These are phyloP conservation scores for Lanius ludovicianus DNA, from an alignment of 2,113 vertebrate genomes.

Conservation along the genomic window DNA sequence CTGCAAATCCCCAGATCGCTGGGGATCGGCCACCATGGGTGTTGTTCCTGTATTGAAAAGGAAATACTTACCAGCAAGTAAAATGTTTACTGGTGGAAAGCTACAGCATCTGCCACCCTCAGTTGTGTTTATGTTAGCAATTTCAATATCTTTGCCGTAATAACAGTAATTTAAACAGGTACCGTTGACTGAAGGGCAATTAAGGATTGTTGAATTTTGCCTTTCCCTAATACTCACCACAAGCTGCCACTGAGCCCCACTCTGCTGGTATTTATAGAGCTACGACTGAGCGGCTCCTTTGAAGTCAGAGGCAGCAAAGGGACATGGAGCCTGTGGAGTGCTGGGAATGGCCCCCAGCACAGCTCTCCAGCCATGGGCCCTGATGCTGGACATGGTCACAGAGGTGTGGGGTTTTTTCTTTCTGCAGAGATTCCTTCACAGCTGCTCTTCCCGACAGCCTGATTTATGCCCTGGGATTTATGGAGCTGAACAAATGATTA, in stretches of 20 bases:
- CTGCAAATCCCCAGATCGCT: fast-evolving
- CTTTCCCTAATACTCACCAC: neutral
- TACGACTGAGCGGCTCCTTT: neutral
- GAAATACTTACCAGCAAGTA: neutral
- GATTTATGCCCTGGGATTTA: neutral
- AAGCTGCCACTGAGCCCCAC: neutral
- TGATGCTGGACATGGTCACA: neutral
- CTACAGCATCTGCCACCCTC: neutral
- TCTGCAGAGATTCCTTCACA: neutral
- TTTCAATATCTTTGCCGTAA: neutral
- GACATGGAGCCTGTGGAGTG: fast-evolving
- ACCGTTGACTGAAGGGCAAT: neutral
- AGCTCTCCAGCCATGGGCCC: fast-evolving
- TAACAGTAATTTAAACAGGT: conserved; percentile 5
- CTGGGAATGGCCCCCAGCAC: fast-evolving
- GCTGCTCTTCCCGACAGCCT: neutral
- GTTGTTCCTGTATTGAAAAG: neutral
- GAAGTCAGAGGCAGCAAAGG: neutral
- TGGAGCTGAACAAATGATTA: conserved; percentile 4
- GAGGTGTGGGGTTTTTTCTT: neutral
- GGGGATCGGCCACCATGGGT: fast-evolving
- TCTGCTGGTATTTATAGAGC: neutral
- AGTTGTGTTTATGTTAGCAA: neutral
- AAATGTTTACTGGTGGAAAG: neutral
- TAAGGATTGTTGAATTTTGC: neutral